These are phyloP conservation scores for Ceratoteleas bidentatus DNA, from an alignment of 1,140 invertebrate genomes.

Conservation along the genomic window DNA sequence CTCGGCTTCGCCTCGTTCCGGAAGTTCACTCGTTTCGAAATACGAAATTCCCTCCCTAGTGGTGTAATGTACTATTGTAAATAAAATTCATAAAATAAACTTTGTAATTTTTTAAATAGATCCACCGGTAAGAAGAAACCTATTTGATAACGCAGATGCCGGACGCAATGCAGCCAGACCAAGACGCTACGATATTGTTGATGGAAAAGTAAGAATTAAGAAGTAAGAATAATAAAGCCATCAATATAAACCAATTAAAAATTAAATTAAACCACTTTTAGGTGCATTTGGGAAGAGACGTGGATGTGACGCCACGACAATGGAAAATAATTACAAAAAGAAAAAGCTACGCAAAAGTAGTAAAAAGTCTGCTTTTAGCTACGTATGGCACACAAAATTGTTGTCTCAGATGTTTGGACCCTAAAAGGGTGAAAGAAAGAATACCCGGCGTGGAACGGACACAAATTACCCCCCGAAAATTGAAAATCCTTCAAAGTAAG, in stretches of 20 bases:
- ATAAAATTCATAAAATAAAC: neutral
- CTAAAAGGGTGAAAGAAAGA: conserved; percentile 12
- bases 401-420: conserved; percentile 7
- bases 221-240: too few species aligned
- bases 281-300: conserved; percentile 2
- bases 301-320: neutral
- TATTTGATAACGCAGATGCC: too few species aligned
- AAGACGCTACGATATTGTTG: too few species aligned
- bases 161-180: too few species aligned
- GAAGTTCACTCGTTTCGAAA: too few species aligned
- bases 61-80: too few species aligned
- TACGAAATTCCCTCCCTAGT: too few species aligned
- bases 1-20: too few species aligned
- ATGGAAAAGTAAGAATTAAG: too few species aligned
- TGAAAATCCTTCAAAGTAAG: conserved; percentile 2
- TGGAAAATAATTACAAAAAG: conserved; percentile 4
- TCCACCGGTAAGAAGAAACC: too few species aligned
- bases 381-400: conserved; percentile 1
- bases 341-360: neutral
- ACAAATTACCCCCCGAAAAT: neutral
- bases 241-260: neutral
- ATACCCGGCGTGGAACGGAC: neutral
- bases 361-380: neutral
- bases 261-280: neutral
- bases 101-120: neutral